Base-by-base conservation (phyloP, 2,113 vertebrate genomes). In the Bombycilla garrulus region DNA sequence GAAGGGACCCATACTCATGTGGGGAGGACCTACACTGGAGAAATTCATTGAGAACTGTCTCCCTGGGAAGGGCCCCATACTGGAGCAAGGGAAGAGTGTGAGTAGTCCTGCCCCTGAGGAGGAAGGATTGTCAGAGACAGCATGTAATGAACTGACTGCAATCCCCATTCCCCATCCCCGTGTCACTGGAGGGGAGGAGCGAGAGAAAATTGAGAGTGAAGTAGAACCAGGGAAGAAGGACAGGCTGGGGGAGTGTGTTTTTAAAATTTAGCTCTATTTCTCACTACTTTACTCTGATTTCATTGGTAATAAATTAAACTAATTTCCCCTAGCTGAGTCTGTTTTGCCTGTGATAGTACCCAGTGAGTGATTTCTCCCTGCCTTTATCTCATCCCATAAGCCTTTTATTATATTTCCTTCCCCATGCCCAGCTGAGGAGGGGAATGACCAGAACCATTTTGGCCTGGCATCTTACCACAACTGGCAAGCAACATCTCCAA, bases 161-260 rank as follows among this genome's bases (percentile, higher is more conserved):
- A 22, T 10, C 9, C 5, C 35, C 14, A 54, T 35, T 77, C 11
- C 28, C 12, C 1, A 1, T 38, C 3, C 21, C 4, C 6, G 44
- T 0, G 0, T 31, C 1, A 11, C 28, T 50, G 2, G 1, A 69
- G 4, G 17, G 2, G 4, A 66, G 23, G 2, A 74, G 2, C 15
- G 5, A 61, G 6, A 44, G 36, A 40, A 61, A 76, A 38, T 6
- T 1, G 0, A 9, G 23, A 51, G 15, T 21, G 21, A 70, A 74
- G 15, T 3, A 86, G 18, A 80, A 40, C 15, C 9, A 2, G 2
- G 40, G 42, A 76, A 83, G 42, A 57, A 83, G 10, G n/a, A 29
- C 24, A 29, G 31, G 2, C 25, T 9, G 3, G 4, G 7, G 3
- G 16, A 69, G 21, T 10, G 4, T 29, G 11, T 29, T 86, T 65